phyloP scores from a whole-genome alignment of 1,140 invertebrate genomes.

The Pogonomyrmex californicus region DNA sequence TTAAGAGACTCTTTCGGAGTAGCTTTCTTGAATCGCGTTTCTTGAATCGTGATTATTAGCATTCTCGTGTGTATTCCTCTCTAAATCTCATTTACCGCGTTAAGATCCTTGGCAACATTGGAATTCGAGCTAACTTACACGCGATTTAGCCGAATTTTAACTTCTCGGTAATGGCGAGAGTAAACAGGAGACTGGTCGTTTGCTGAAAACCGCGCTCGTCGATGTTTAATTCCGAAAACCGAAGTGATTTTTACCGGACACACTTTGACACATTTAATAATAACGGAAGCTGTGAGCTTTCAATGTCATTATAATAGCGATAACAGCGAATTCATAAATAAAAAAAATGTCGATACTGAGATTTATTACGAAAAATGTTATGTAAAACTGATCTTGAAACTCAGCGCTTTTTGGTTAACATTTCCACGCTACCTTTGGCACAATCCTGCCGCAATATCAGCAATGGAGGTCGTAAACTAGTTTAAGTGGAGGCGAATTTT shows the following conservation, averaged over 20 bases:
- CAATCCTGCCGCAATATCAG: conserved; percentile 50
- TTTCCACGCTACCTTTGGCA: conserved; percentile 32
- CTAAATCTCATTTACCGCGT: background rate
- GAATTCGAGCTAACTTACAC: background rate
- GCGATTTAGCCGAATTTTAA: background rate
- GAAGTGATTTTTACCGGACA: background rate
- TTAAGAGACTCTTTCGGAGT: conserved; percentile 33
- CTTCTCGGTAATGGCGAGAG: background rate
- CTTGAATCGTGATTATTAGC: conserved; percentile 26
- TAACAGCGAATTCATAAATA: background rate
- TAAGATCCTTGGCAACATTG: background rate
- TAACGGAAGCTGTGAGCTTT: background rate
- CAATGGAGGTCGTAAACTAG: conserved; percentile 55
- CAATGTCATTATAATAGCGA: background rate
- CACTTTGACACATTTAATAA: background rate
- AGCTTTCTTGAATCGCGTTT: conserved; percentile 2
- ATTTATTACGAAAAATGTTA: conserved; percentile 5
- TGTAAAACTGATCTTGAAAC: conserved; percentile 8
- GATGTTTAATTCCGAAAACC: background rate
- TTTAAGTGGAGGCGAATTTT: conserved; percentile 53
- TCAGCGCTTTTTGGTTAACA: conserved; percentile 37
- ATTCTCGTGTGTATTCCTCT: background rate
- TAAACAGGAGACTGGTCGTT: background rate
- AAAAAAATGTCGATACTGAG: background rate
- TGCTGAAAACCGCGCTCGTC: background rate